phyloP scores from a whole-genome alignment of 2,113 vertebrate genomes.

The Deroptyus accipitrinus region DNA sequence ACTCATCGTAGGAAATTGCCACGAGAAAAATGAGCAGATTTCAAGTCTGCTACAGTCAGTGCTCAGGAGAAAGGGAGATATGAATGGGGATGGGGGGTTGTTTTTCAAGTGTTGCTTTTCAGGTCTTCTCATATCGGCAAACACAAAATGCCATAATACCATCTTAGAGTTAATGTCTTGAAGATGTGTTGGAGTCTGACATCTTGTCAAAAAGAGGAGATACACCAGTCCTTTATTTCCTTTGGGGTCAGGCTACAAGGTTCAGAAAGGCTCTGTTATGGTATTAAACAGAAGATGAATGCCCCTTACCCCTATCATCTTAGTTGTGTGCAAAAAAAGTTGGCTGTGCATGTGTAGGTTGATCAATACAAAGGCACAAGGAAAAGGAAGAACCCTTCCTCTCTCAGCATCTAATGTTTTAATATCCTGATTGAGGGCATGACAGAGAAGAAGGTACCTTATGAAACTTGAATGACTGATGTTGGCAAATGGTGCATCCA shows the following conservation, averaged over 20 bases:
- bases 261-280: neutral
- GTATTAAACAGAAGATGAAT: neutral
- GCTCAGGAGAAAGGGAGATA: neutral
- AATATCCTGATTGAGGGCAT: neutral
- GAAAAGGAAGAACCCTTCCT: neutral
- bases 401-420: neutral
- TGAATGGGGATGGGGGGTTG: neutral
- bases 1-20: neutral
- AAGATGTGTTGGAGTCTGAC: neutral
- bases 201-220: neutral
- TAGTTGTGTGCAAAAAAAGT: neutral
- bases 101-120: neutral
- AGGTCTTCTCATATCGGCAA: neutral
- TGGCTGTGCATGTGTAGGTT: neutral
- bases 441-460: neutral
- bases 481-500: neutral
- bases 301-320: fast-evolving
- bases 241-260: neutral
- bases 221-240: neutral
- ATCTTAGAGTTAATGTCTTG: neutral
- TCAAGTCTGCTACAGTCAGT: neutral
- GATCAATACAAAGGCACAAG: neutral
- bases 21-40: neutral
- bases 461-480: neutral
- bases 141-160: neutral